Conservation (phyloP, 1,140 invertebrate species). For the Sycophila sp. region DNA sequence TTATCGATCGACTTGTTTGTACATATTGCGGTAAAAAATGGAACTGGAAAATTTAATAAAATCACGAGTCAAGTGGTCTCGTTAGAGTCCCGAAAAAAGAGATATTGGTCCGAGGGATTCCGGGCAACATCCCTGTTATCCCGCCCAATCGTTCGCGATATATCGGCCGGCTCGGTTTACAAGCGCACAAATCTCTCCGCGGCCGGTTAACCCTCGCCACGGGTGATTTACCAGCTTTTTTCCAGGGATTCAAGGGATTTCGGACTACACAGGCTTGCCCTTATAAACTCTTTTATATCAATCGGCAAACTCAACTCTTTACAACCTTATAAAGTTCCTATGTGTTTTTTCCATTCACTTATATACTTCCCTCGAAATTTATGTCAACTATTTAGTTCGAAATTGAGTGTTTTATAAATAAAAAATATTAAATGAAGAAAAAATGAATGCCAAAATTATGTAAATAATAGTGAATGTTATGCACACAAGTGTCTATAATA, state of each 20-base stretch:
- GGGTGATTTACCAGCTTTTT: conserved; percentile 60
- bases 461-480: too few species aligned
- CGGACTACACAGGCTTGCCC: conserved; percentile 21
- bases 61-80: neutral
- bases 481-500: too few species aligned
- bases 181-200: conserved; percentile 58
- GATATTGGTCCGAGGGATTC: conserved; percentile 46
- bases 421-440: too few species aligned
- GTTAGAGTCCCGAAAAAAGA: conserved; percentile 27
- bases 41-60: neutral
- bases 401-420: too few species aligned
- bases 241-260: conserved; percentile 46
- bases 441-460: too few species aligned
- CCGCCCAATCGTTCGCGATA: conserved; percentile 61
- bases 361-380: too few species aligned
- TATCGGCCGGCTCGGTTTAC: conserved; percentile 52
- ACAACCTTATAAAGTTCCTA: too few species aligned
- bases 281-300: conserved; percentile 58
- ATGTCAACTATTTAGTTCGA: too few species aligned
- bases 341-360: too few species aligned
- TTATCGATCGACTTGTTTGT: neutral
- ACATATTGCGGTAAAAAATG: neutral
- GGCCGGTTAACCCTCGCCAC: conserved; percentile 49
- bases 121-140: conserved; percentile 56
- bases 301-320: conserved; percentile 41